Percentiles rank a stretch among this genome's conserved stretches.
These are phyloP conservation scores for Bombylius discolor DNA, from an alignment of 2,888 invertebrate species.

Conservation along the genomic window DNA sequence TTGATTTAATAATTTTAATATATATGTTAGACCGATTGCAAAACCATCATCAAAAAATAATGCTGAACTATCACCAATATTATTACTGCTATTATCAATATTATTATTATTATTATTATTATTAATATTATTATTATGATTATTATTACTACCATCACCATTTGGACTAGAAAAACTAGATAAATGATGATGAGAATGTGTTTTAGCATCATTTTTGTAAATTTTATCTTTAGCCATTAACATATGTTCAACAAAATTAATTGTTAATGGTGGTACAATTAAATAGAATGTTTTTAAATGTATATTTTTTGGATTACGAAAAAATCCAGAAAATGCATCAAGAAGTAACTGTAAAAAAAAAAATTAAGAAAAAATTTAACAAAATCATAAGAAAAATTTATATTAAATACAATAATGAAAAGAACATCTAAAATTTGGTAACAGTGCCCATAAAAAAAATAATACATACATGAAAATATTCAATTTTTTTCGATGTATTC, in stretches of 20 bases:
- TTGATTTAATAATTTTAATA: constrained; percentile 80
- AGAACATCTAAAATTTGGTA: too few species aligned
- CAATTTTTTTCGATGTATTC: constrained; percentile 79
- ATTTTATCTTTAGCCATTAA: constrained; percentile 85
- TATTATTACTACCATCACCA: constrained; percentile 22
- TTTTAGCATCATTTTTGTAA: constrained; percentile 53
- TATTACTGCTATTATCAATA: constrained; percentile 30
- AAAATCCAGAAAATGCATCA: constrained; percentile 82
- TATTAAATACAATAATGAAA: not conserved
- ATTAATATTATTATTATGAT: too few species aligned
- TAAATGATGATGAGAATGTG: not conserved
- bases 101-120: too few species aligned
- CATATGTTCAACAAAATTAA: constrained; percentile 91
- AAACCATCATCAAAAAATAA: constrained; percentile 98
- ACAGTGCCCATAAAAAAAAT: not conserved
- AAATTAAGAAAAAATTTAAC: not conserved
- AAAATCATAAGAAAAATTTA: not conserved
- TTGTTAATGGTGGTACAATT: constrained; percentile 82
- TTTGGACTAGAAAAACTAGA: not conserved
- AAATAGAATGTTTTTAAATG: constrained; percentile 87
- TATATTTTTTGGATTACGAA: constrained; percentile 71
- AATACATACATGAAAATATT: constrained; percentile 52
- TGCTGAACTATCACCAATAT: constrained; percentile 41
- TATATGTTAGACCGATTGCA: constrained; percentile 88
- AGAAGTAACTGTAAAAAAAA: constrained; percentile 55